Evolutionary conservation across 2,797 vertebrate genomes (phyloP), one percentile per base, ranked within the genome.

Genomic region (Basileuterus tristriatus): DNA sequence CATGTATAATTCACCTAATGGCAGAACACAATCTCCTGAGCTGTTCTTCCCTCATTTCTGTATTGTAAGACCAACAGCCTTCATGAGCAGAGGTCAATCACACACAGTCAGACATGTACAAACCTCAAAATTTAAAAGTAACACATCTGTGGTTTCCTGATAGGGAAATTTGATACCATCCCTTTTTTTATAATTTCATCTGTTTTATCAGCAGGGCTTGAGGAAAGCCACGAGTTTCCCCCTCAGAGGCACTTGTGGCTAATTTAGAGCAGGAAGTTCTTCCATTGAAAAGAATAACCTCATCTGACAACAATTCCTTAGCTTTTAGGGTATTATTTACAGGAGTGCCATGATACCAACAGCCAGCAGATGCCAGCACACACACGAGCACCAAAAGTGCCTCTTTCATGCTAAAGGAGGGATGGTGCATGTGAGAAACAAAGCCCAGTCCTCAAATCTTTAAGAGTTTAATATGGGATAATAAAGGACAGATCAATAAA

Each of bases 311-410:
- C 6, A 50, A 2, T n/a, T 84, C 27, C 27, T 53, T 15, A 43
- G 29, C 43, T 11, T 78, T 80, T 12, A 2, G 6, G 27, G 29
- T 24, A n/a, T 46, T 43, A 71, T 55, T 78, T 70, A 43, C 39
- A n/a, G 34, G 12, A 23, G 43, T 88, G 92, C 49, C 41, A 46
- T 81, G 69, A 81, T 15, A 12, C 62, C 26, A 29, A 20, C 7
- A 43, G 68, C 95, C 96, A 93, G 72, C 65, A 94, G 94, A 59
- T 96, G 92, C 82, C 94, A 91, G 91, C 91, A 86, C 17, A 72
- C 34, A 64, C 24, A n/a, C 10, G 3, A 37, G 69, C 69, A 55
- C 49, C 30, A 29, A 1, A 13, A 52, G 36, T 2, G 64, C 32
- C n/a, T 50, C 22, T 2, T 59, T 1, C 8, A 3, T 2, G 20